phyloP scores from a whole-genome alignment of 2,797 vertebrate genomes.

The Pseudochirops corinnae region DNA sequence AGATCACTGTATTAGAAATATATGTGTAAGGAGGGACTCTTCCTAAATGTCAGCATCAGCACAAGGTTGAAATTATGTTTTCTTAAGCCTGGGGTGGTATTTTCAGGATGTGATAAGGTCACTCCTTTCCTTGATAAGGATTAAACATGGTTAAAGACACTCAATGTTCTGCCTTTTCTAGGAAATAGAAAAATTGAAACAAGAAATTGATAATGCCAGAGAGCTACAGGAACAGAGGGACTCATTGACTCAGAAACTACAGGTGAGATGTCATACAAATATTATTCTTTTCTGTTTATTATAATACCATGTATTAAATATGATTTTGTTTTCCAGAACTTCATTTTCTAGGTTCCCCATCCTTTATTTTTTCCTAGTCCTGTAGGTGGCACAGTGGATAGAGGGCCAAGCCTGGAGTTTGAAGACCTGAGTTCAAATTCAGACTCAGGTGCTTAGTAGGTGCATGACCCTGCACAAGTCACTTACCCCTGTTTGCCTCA shows the following conservation, averaged over 20 bases:
- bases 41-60: constrained; percentile 38
- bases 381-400: neutral
- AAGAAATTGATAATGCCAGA: constrained; percentile 96
- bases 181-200: constrained; percentile 98
- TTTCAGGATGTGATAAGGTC: constrained; percentile 39
- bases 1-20: constrained; percentile 10
- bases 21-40: constrained; percentile 16
- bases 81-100: constrained; percentile 16
- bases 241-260: constrained; percentile 94
- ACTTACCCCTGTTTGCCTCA: neutral
- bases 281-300: neutral
- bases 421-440: neutral
- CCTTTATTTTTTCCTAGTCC: constrained; percentile 46
- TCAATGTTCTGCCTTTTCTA: constrained; percentile 79
- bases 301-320: constrained; percentile 16
- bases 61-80: constrained; percentile 8
- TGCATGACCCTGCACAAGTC: neutral
- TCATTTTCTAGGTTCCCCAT: constrained; percentile 25
- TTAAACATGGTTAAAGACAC: constrained; percentile 65
- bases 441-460: neutral
- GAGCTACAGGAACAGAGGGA: constrained; percentile 97
- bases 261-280: constrained; percentile 86
- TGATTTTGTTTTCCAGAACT: constrained; percentile 23
- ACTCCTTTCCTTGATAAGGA: constrained; percentile 42
- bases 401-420: neutral